Conservation (phyloP, 2,888 invertebrate species). For the Lydus trimaculatus region DNA sequence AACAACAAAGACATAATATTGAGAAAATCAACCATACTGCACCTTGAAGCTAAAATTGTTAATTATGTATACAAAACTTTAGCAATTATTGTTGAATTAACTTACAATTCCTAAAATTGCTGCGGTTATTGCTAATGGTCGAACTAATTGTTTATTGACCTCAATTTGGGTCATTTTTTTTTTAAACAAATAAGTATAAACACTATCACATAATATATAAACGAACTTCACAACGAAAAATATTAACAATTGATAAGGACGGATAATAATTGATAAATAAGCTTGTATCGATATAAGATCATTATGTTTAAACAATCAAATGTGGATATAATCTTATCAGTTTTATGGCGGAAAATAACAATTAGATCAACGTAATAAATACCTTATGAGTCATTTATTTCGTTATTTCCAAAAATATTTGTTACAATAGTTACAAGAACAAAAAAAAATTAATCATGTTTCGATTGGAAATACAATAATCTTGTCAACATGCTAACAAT, state of each 20-base stretch:
- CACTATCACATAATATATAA: background rate
- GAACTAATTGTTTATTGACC: background rate
- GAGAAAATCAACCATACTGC: background rate
- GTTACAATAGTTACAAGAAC: background rate
- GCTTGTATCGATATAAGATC: background rate
- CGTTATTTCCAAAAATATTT: background rate
- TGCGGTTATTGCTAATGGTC: conserved; percentile 22
- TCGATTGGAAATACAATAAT: conserved; percentile 60
- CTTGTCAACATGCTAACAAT: conserved; percentile 73
- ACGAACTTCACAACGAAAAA: background rate
- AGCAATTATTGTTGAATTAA: background rate
- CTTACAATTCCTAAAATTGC: conserved; percentile 48
- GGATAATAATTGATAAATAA: background rate
- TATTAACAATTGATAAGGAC: background rate
- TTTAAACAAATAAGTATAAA: background rate
- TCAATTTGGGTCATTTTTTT: background rate
- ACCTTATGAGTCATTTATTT: background rate
- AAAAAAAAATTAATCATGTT: background rate
- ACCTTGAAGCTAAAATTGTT: conserved; percentile 3
- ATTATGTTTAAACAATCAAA: background rate
- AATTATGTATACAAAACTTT: background rate
- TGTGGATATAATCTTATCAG: background rate
- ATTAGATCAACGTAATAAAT: background rate
- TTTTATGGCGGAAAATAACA: background rate
- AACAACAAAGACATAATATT: background rate